Evolutionary conservation across 2,797 vertebrate species (phyloP), one percentile per base, ranked within the genome.

Genomic region (Enteromius paludinosus): DNA sequence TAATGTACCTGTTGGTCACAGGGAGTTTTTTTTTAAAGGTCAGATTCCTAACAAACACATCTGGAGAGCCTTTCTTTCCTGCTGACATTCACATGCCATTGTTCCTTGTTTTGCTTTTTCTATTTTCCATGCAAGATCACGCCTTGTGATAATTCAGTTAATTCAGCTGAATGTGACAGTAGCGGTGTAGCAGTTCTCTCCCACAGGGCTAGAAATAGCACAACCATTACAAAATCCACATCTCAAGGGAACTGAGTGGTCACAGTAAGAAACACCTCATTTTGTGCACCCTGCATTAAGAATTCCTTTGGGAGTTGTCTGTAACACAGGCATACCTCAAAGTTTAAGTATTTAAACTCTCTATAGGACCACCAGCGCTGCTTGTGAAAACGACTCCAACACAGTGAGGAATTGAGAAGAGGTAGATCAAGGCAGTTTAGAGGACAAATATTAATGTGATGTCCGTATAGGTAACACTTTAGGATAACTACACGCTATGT

Each of bases 1-100:
- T 92, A 94, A 92, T 93, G 89, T 90, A 93, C 88, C 90, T 92
- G 90, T 85, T 90, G 89, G 87, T 86, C 84, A 91, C 90, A 90
- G 87, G 92, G 90, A 88, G 86, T 86, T 84, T 84, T 89, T 73
- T 47, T 71, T 82, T 92, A 88, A 84, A 18, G 89, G 89, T 89
- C 86, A 20, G 68, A 73, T 70, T 73, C 62, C 25, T 12, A 56
- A 76, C 70, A 81, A 83, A 66, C 45, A 78, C 30, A 54, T 73
- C 41, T 61, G 11, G 41, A 81, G 45, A 20, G 64, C 6, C 35
- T 45, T 56, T 59, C 18, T 68, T 82, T 75, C 47, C 64, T 20
- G 35, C 52, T 68, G 72, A 77, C 49, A 68, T 68, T 83, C 81
- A 82, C 64, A 68, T 41, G 18, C 28, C 52, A 79, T 79, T 71